Base-by-base conservation (phyloP, 2,888 invertebrate species). In the Eristalis pertinax region DNA sequence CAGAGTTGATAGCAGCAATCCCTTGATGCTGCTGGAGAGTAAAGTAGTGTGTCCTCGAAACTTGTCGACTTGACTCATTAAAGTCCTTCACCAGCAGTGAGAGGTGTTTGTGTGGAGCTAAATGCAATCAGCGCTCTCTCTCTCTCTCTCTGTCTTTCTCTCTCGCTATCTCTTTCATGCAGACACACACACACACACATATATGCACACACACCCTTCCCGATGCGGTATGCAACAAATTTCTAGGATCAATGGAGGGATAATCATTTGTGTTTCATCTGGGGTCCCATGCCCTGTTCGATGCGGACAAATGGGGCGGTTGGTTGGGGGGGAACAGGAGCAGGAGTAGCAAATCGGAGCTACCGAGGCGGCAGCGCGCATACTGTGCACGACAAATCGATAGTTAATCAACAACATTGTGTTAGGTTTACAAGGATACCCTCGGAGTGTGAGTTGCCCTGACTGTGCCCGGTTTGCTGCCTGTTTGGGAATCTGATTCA, bases 371-470 rank as follows among this genome's bases (percentile, higher is more conserved):
- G 38, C 65, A 62, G 56, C 22, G 13, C 43, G 43, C 73, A 65
- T 64, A 64, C 32, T 68, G 70, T 70, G 73, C 65, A 86, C 70
- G 86, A 86, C 86, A 86, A 86, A 86, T 86, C 86, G 86, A 86
- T 86, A 86, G 83, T 86, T 79, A 86, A 86, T 86, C 86, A 86
- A 86, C 83, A 86, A 86, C 78, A 86, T 77, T 75, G 64, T 78
- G 78, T 82, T 70, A 69, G 74, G 73, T 74, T 19, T 72, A 77
- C 83, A 83, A 83, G 83, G 83, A 83, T 82, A 76, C 67, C 50
- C 19, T 19, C 50, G 2, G 8, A 7, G 19, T 50, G 19, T 19
- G 19, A 7, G n/a, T 7, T 41, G 2, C 15, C 15, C 58, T 58
- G 11, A 2, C 35, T 35, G 10, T 62, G 58, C 22, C 41, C n/a